Base-by-base conservation (phyloP, 2,888 invertebrate genomes). In the Tanytarsus gracilentus region DNA sequence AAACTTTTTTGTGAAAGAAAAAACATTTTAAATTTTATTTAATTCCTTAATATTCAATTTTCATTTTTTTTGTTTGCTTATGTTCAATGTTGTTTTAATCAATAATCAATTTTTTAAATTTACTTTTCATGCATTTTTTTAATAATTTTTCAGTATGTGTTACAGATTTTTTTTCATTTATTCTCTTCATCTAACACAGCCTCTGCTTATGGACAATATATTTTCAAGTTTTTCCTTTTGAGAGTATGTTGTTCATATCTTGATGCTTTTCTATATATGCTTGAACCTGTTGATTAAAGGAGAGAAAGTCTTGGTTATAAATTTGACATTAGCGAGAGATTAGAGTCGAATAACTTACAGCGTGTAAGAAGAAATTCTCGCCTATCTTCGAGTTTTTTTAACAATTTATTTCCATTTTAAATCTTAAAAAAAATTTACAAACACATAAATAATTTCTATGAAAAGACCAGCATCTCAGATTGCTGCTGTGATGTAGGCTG, bases 201-300 rank as follows among this genome's bases (percentile, higher is more conserved):
- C 55, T 55, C 55, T 55, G 55, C 55, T 55, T 55, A 55, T 55
- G 55, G 55, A 55, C 55, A 55, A 55, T 55, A 55, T 55, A 44
- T 16, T 44, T 44, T 16, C 21, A 18, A 23, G 23, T 44, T 11
- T 18, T 16, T 44, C 21, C 23, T 44, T 44, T 49, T 55, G 39
- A 55, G 55, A 55, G 55, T 55, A 55, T 55, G 55, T 40, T 55
- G 40, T 40, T 55, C 18, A 27, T 51, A 55, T 55, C 40, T 23
- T 55, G 55, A 55, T 55, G 55, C n/a, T n/a, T n/a, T n/a, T n/a
- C n/a, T n/a, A n/a, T n/a, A n/a, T n/a, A n/a, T n/a, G n/a, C 55
- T 26, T 33, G 39, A 55, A 39, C 55, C 55, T 55, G 55, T 55
- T 49, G 25, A 26, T 26, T 25, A 40, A 16, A 40, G 40, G 21